Evolutionary conservation across 2,797 vertebrate genomes (phyloP).

Genomic region (Muraenolepis orangiensis): DNA sequence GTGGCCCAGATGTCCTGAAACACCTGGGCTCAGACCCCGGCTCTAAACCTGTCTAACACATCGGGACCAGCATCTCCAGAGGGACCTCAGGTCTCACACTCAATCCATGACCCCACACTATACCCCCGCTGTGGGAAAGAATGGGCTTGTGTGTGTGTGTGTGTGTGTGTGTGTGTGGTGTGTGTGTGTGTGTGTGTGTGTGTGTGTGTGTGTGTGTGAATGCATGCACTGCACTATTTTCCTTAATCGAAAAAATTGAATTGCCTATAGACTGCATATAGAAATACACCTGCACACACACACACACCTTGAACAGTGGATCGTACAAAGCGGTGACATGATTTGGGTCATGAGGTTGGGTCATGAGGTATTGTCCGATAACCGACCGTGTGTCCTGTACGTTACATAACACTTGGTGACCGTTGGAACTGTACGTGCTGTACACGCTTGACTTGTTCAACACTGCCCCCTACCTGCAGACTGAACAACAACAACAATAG

Average conservation of each 20-base stretch:
- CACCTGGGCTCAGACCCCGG: neutral
- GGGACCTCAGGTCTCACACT: constrained; percentile 14
- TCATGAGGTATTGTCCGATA: too few relatives aligned
- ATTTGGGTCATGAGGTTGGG: too few relatives aligned
- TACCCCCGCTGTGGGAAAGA: too few relatives aligned
- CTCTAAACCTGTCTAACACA: constrained; percentile 9
- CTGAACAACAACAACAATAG: neutral
- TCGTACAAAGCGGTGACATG: neutral
- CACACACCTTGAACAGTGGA: neutral
- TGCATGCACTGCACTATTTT: neutral
- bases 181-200: neutral
- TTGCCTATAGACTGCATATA: neutral
- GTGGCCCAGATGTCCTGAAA: neutral
- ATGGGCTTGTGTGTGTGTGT: too few relatives aligned
- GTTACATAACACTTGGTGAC: neutral
- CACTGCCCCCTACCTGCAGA: neutral
- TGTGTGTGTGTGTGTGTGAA: neutral
- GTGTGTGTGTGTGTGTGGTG: neutral
- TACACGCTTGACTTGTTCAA: neutral
- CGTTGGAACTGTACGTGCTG: neutral
- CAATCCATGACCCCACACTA: constrained; percentile 35
- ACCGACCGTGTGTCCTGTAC: neutral
- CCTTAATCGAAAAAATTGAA: neutral
- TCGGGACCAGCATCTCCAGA: constrained; percentile 44
- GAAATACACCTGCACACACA: too few relatives aligned